Percentiles rank a stretch among this genome's conserved stretches.
Conservation (phyloP, 2,797 vertebrate genomes). For the Potorous gilbertii region DNA sequence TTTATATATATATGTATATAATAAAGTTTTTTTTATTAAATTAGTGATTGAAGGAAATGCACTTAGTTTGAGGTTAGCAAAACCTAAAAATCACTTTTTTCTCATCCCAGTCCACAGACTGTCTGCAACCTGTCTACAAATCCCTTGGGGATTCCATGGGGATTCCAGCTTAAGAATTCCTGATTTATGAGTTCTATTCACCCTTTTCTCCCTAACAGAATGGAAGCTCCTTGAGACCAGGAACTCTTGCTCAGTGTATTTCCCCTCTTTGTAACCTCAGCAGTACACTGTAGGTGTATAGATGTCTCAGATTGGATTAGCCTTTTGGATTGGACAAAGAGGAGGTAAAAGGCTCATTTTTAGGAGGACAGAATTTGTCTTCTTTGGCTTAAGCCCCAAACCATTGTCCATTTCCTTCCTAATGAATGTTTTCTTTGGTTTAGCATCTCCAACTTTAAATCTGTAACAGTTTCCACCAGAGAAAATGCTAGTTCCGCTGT, state of each 20-base stretch:
- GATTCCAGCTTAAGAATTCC: background rate
- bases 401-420: slow-evolving; percentile 9
- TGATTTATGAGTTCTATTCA: background rate
- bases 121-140: background rate
- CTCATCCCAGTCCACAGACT: background rate
- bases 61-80: background rate
- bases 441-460: slow-evolving; percentile 14
- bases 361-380: slow-evolving; percentile 14
- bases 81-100: background rate
- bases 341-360: slow-evolving; percentile 19
- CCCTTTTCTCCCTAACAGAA: background rate
- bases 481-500: slow-evolving; percentile 63
- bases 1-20: background rate
- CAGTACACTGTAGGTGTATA: background rate
- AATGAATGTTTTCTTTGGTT: background rate
- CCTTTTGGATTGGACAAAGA: background rate
- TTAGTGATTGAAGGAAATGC: background rate
- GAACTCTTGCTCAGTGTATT: background rate
- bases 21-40: background rate
- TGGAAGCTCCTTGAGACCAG: background rate
- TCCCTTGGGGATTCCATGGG: background rate
- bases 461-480: slow-evolving; percentile 29
- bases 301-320: background rate
- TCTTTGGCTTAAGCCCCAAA: background rate
- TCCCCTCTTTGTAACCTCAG: background rate